Conservation (phyloP, 2,113 vertebrate genomes). For the Phocoena phocoena region DNA sequence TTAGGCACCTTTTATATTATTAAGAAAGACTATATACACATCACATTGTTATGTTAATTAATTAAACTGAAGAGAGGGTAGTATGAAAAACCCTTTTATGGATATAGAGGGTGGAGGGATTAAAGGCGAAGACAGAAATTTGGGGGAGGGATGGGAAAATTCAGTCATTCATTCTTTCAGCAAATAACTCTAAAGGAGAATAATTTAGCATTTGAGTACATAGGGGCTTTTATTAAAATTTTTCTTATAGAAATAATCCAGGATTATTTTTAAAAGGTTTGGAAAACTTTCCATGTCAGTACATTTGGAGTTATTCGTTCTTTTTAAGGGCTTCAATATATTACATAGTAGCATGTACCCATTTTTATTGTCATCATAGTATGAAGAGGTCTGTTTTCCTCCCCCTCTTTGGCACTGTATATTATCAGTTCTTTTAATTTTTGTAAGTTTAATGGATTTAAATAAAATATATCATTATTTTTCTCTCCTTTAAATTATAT, state of each 20-base stretch:
- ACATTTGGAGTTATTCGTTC: not conserved
- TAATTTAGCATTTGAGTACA: not conserved
- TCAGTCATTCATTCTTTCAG: not conserved
- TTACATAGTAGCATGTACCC: not conserved
- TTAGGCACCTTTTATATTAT: constrained; percentile 3
- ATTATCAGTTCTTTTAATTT: constrained; percentile 10
- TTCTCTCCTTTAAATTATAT: not conserved
- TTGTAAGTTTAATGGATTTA: not conserved
- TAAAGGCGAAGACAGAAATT: constrained; percentile 38
- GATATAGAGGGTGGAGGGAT: not conserved
- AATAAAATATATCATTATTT: not conserved
- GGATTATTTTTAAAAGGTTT: constrained; percentile 11
- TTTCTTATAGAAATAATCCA: constrained; percentile 20
- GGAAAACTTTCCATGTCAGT: not conserved
- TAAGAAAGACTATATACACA: not conserved
- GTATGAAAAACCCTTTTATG: constrained; percentile 35
- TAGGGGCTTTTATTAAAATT: not conserved
- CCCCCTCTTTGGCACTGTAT: not conserved
- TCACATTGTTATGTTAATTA: constrained; percentile 30
- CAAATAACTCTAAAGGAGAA: constrained; percentile 20
- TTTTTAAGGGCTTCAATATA: not conserved
- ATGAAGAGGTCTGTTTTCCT: not conserved
- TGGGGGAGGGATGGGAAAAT: constrained; percentile 40
- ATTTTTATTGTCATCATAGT: constrained; percentile 10
- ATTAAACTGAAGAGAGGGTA: not conserved